Conservation (phyloP, 2,113 vertebrate genomes). For the Bagarius yarrelli region DNA sequence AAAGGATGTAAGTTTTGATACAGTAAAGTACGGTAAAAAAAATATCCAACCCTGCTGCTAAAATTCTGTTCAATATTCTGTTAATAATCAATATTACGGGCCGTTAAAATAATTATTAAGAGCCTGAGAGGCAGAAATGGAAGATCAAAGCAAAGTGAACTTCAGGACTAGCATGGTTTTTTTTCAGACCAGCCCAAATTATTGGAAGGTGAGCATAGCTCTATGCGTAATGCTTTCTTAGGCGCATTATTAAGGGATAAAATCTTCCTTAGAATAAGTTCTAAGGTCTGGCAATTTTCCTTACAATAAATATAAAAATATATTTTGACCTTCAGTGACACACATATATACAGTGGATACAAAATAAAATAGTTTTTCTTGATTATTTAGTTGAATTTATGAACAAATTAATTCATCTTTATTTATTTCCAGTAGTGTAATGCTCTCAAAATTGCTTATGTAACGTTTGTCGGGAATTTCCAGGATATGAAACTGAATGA, state of each 20-base stretch:
- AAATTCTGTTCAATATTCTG: slow-evolving; percentile 32
- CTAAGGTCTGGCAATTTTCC: neutral
- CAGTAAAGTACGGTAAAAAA: slow-evolving; percentile 16
- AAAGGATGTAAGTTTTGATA: slow-evolving; percentile 37
- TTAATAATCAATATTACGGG: slow-evolving; percentile 30
- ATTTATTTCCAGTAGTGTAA: no score
- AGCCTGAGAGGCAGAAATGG: slow-evolving; percentile 20
- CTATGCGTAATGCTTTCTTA: neutral
- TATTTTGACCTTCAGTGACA: no score
- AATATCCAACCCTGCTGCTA: slow-evolving; percentile 16
- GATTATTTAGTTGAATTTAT: no score
- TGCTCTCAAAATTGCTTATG: no score
- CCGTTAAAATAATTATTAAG: slow-evolving; percentile 37
- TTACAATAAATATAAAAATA: no score
- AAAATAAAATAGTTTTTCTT: no score
- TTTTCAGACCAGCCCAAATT: slow-evolving; percentile 17
- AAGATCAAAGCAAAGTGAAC: slow-evolving; percentile 38
- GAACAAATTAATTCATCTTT: no score
- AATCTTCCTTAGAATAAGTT: neutral
- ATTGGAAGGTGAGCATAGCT: slow-evolving; percentile 16
- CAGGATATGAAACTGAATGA: no score
- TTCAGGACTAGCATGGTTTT: slow-evolving; percentile 17
- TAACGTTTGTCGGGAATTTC: no score
- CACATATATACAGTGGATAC: neutral
- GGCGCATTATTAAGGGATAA: neutral